Evolutionary conservation across 2,797 vertebrate genomes (phyloP), one percentile per base, ranked within the genome.

Genomic region (Anguilla megastoma): DNA sequence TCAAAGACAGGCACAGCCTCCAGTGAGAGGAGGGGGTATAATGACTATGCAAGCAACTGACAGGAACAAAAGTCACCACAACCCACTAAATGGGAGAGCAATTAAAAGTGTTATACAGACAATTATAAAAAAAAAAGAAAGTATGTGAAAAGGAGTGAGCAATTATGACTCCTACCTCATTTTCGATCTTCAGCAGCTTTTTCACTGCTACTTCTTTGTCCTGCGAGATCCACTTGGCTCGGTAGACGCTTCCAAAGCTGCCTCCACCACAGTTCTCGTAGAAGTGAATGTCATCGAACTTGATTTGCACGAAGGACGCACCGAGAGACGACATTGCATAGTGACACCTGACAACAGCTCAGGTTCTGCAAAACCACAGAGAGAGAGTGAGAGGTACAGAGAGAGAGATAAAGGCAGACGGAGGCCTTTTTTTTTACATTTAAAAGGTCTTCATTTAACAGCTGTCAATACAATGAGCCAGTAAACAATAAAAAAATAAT

Each of bases 131-230:
- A 60, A 76, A 69, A 56, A 36, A 30, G 18, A 87, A 94, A 93
- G 93, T 94, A 95, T 92, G 94, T 94, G 93, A 95, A 95, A 96
- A 94, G 92, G 91, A 41, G 69, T 74, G 6, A 86, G 94, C 92
- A 95, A 96, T 95, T 95, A 95, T 60, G 91, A 94, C 94, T 95
- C 95, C 94, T 97, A 99, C 99, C 97, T 99, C 99, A 89, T 98
- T 99, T 95, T 99, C 98, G 95, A 99, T 99, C 96, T 99, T 99
- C 92, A 99, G 98, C 91, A 99, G 96, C 93, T 99, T 99, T 95
- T 99, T 99, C 92, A 99, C 98, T 36, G 99, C 98, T 96, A 99
- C 99, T 95, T 99, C 98, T 96, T 98, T 99, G 96, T 99, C 97
- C 95, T 97, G 97, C 82, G 98, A 98, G 96, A 98, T 96, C 99